Evolutionary conservation across 2,888 invertebrate species (phyloP), one percentile per base, ranked within the genome.

Genomic region (Nemotelus pantherinus): DNA sequence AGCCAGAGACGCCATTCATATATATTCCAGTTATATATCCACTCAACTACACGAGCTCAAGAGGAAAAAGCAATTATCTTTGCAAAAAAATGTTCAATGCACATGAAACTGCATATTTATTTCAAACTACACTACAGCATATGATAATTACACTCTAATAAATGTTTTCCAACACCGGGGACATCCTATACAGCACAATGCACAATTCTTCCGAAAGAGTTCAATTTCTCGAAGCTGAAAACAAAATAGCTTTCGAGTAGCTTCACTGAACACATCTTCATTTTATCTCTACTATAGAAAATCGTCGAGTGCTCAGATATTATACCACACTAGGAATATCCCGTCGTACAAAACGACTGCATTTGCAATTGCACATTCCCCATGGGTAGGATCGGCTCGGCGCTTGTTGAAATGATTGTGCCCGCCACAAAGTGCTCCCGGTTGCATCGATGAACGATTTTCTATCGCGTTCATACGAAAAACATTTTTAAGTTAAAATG

Each of bases 371-470:
- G 70, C 70, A 70, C 25, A 43, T 63, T 70, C 70, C 70, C 55
- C 70, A 70, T 53, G 70, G 70, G 70, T 53, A 55, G 70, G 10
- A 55, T 67, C 10, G 25, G 44, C 10, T 44, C 43, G 41, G 25
- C 25, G 25, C 25, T 25, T 25, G 53, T 53, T 43, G 55, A 70
- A 43, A 55, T 55, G 43, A 55, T 44, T 70, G 70, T 53, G 10
- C 55, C 60, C 25, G 7, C 57, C 48, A 47, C 74, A 63, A 60
- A 63, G 60, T 60, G 63, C 48, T 63, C 74, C 74, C 74, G 72
- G 74, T 74, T 74, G 74, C 74, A 74, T 60, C 74, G 74, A 60
- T 60, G 74, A 74, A 60, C 74, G 74, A 70, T 74, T 74, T 74
- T 60, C 60, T 74, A 74, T 74, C 50, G 74, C 48, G 47, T 74